Evolutionary conservation across 2,797 vertebrate species (phyloP).

Genomic region (Scolopax bukidnonensis): DNA sequence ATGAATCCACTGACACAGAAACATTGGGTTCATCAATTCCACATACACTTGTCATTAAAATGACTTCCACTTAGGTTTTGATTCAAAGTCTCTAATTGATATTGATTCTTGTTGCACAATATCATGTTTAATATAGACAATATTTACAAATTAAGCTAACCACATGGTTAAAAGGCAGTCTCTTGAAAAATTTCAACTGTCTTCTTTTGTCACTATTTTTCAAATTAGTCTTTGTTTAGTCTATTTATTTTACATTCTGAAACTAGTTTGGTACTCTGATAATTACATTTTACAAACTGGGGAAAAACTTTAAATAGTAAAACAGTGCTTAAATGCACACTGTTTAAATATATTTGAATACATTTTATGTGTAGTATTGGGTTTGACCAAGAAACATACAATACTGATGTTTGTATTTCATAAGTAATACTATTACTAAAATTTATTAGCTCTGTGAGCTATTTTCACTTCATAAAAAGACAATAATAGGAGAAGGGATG

Average conservation of each 20-base stretch:
- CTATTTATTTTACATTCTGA: background rate
- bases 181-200: background rate
- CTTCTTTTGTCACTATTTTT: fast-evolving
- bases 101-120: constrained; percentile 30
- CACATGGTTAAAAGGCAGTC: background rate
- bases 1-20: constrained; percentile 47
- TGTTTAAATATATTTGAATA: background rate
- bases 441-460: background rate
- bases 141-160: constrained; percentile 17
- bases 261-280: background rate
- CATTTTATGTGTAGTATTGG: background rate
- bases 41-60: constrained; percentile 58
- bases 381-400: background rate
- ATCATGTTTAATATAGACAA: background rate
- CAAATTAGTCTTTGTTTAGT: background rate
- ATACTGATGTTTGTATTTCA: background rate
- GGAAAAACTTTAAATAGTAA: background rate
- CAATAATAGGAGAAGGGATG: background rate
- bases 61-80: constrained; percentile 7
- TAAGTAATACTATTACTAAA: background rate
- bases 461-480: background rate
- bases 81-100: constrained; percentile 29
- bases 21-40: constrained; percentile 28
- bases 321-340: background rate
- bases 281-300: background rate